phyloP scores from a whole-genome alignment of 2,797 vertebrate genomes.

The Serranus cabrilla region DNA sequence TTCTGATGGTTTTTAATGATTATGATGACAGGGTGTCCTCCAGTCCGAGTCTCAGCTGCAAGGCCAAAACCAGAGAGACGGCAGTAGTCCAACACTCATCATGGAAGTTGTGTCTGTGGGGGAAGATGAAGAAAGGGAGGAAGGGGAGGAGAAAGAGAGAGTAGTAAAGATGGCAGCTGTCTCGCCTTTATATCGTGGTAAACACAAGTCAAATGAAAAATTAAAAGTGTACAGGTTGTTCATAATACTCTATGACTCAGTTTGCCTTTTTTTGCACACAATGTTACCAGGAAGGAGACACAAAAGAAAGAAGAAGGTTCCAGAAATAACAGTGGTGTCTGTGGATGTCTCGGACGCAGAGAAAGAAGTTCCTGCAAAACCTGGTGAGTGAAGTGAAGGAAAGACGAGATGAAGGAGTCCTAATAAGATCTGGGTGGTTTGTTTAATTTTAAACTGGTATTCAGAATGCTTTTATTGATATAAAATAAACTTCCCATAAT shows the following conservation, averaged over 20 bases:
- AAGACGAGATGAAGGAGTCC: neutral
- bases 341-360: constrained; percentile 35
- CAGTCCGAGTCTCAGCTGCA: constrained; percentile 48
- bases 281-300: constrained; percentile 53
- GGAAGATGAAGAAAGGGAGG: constrained; percentile 64
- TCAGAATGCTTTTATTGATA: neutral
- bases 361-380: constrained; percentile 37
- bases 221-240: neutral
- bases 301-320: constrained; percentile 39
- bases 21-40: constrained; percentile 46
- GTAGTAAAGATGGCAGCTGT: constrained; percentile 40
- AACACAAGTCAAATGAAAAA: constrained; percentile 33
- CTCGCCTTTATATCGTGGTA: constrained; percentile 56
- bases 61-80: constrained; percentile 56
- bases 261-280: neutral
- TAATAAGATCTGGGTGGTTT: neutral
- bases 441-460: neutral
- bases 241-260: neutral
- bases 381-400: constrained; percentile 51
- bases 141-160: constrained; percentile 55
- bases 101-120: constrained; percentile 68
- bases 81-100: constrained; percentile 64
- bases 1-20: constrained; percentile 38
- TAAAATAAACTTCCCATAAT: too few species aligned
- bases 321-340: constrained; percentile 9